Conservation (phyloP, 2,113 vertebrate genomes). For the Antechinus flavipes region DNA sequence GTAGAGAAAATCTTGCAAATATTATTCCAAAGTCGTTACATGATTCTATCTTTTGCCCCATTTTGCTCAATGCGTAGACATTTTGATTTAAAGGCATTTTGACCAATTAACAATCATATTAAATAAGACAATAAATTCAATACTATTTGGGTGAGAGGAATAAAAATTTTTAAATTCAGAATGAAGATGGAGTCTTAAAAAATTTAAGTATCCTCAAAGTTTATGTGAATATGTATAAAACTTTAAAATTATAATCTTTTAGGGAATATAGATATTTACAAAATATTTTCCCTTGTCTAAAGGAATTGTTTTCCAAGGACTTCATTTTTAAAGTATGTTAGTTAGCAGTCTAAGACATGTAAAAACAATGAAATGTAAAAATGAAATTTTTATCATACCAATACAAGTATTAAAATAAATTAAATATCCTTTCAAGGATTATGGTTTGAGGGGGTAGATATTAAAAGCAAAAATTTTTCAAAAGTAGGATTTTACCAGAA, state of each 20-base stretch:
- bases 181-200: not conserved
- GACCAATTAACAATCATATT: not conserved
- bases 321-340: constrained; percentile 20
- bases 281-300: constrained; percentile 13
- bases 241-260: not conserved
- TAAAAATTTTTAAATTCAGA: not conserved
- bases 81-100: constrained; percentile 10
- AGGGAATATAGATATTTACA: not conserved
- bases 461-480: not conserved
- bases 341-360: constrained; percentile 4
- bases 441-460: not conserved
- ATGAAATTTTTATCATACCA: not conserved
- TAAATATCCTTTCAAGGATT: no score
- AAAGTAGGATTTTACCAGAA: constrained; percentile 25
- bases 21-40: no score
- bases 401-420: not conserved
- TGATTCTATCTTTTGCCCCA: no score
- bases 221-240: not conserved
- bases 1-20: no score
- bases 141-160: constrained; percentile 22
- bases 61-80: not conserved
- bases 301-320: constrained; percentile 31
- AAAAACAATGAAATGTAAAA: not conserved
- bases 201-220: not conserved
- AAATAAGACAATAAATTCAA: constrained; percentile 32